These are phyloP conservation scores for Ornithoptera alexandrae DNA, from an alignment of 2,888 invertebrate genomes.

Conservation along the genomic window DNA sequence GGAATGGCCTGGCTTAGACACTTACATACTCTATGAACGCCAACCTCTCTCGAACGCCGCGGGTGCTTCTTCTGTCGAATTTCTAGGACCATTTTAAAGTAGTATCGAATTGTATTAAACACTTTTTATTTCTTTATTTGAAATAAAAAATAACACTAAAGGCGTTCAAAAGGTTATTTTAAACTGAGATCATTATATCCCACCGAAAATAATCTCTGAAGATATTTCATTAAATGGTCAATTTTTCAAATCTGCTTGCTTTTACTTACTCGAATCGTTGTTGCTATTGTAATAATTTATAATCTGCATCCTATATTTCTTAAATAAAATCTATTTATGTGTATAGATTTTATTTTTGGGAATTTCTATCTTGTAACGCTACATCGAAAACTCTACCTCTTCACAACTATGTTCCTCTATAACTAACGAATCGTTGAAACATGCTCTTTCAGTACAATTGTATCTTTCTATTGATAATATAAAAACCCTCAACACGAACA, in stretches of 20 bases:
- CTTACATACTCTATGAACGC: constrained; percentile 23
- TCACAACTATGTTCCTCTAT: constrained; percentile 38
- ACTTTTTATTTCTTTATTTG: constrained; percentile 4
- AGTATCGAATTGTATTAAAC: constrained; percentile 16
- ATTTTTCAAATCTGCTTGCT: background rate
- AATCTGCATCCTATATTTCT: background rate
- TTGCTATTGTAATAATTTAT: constrained; percentile 9
- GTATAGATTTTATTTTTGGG: background rate
- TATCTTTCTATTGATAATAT: too few relatives aligned
- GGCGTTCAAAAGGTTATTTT: constrained; percentile 24
- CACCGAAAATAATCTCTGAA: constrained; percentile 17
- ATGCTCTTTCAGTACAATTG: background rate
- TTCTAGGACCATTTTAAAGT: constrained; percentile 29
- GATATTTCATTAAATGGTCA: background rate
- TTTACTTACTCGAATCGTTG: constrained; percentile 1
- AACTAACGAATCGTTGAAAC: constrained; percentile 33
- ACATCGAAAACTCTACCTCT: constrained; percentile 46
- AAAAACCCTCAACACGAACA: too few relatives aligned
- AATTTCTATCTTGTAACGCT: constrained; percentile 3
- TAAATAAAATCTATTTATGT: background rate
- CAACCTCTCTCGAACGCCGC: constrained; percentile 22
- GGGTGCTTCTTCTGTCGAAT: constrained; percentile 15
- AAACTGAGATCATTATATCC: constrained; percentile 21
- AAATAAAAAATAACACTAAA: background rate
- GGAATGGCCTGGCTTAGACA: constrained; percentile 60